Conservation (phyloP, 2,888 invertebrate species). For the Blastobasis adustella region DNA sequence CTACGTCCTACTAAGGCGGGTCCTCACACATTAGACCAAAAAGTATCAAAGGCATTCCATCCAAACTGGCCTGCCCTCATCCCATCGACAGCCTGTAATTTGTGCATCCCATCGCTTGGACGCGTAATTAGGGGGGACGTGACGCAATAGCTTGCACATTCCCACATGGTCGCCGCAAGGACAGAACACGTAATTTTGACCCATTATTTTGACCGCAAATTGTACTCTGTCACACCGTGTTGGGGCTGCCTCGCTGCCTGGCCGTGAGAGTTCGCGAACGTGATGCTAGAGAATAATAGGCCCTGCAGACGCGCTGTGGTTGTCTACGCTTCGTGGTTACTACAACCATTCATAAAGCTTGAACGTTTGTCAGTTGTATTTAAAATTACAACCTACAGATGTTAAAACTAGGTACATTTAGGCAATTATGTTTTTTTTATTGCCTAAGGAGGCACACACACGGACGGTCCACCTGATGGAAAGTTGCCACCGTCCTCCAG, state of each 20-base stretch:
- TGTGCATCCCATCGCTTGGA: slow-evolving; percentile 51
- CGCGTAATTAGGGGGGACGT: slow-evolving; percentile 61
- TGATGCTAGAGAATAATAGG: neutral
- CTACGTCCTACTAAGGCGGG: too few relatives aligned
- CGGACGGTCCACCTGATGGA: too few relatives aligned
- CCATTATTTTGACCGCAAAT: slow-evolving; percentile 67
- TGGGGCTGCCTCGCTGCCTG: neutral
- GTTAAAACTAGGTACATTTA: too few relatives aligned
- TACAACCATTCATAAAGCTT: too few relatives aligned
- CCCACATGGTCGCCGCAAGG: slow-evolving; percentile 58
- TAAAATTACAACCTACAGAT: too few relatives aligned
- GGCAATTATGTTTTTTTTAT: too few relatives aligned
- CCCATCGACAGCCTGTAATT: slow-evolving; percentile 60
- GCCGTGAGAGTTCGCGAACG: neutral
- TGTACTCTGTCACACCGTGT: slow-evolving; percentile 42
- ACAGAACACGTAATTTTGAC: slow-evolving; percentile 63
- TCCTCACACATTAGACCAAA: slow-evolving; percentile 26
- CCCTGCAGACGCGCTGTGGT: neutral
- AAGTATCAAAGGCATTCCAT: slow-evolving; percentile 39
- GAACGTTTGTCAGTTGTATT: too few relatives aligned
- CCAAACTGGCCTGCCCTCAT: slow-evolving; percentile 34
- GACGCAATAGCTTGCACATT: slow-evolving; percentile 61
- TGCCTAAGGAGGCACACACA: too few relatives aligned
- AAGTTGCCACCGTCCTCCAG: too few relatives aligned
- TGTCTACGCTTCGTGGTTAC: too few relatives aligned